Conservation (phyloP, 2,888 invertebrate genomes). For the Lochmaea crataegi region DNA sequence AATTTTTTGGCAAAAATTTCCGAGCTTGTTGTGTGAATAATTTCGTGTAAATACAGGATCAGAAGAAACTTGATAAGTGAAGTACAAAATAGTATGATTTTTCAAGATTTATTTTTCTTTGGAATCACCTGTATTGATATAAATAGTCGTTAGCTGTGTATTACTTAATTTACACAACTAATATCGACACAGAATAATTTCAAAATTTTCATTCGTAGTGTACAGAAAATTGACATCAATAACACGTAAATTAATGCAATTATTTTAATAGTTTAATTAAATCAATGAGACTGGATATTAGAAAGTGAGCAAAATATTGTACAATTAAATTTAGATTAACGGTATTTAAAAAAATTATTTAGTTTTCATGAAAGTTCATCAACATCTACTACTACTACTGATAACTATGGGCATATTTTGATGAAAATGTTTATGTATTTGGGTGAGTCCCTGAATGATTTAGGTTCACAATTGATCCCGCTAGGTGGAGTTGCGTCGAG, state of each 20-base stretch:
- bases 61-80: constrained; percentile 14
- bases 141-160: background rate
- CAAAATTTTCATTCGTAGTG: background rate
- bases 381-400: no score
- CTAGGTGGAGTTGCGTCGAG: no score
- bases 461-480: no score
- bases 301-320: background rate
- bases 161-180: background rate
- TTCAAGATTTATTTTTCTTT: background rate
- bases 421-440: no score
- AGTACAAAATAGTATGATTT: constrained; percentile 10
- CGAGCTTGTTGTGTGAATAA: background rate
- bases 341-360: no score
- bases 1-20: background rate
- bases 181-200: background rate
- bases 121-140: background rate
- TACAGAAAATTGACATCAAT: constrained; percentile 5
- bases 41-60: constrained; percentile 6
- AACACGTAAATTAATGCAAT: constrained; percentile 2
- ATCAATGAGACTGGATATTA: background rate
- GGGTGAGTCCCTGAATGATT: no score
- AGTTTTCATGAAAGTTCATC: no score
- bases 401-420: no score
- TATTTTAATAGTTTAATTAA: background rate
- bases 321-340: background rate